Conservation (phyloP, 2,113 vertebrate species). For the Tragelaphus scriptus region DNA sequence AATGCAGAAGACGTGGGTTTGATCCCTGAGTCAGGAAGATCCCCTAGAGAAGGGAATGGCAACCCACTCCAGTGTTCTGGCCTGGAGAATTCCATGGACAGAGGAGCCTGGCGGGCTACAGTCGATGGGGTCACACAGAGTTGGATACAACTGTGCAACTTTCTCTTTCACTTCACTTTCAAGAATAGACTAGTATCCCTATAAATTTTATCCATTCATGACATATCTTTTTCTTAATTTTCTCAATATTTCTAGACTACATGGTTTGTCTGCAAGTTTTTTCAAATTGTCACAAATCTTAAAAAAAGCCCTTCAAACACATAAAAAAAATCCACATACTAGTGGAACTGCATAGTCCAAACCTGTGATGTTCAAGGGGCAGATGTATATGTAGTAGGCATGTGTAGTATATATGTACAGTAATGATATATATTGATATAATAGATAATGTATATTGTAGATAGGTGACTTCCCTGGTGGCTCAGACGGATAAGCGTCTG, state of each 20-base stretch:
- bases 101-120: too few relatives aligned
- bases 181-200: background rate
- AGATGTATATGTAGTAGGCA: background rate
- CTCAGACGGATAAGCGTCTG: too few relatives aligned
- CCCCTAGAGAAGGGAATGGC: too few relatives aligned
- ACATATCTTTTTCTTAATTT: background rate
- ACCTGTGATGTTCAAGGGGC: background rate
- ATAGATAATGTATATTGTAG: background rate
- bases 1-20: too few relatives aligned
- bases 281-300: background rate
- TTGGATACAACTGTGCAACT: too few relatives aligned
- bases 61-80: too few relatives aligned
- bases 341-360: background rate
- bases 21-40: too few relatives aligned
- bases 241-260: background rate
- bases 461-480: background rate
- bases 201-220: background rate
- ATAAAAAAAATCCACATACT: background rate
- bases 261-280: background rate
- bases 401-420: background rate
- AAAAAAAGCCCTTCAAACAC: background rate
- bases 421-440: background rate
- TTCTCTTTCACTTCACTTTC: too few relatives aligned
- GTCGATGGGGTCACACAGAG: too few relatives aligned
- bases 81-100: too few relatives aligned